A percentile compares a stretch with the other conserved stretches of the same genome.
Conservation (phyloP, 2,888 invertebrate genomes). For the Ectropis crepuscularia region DNA sequence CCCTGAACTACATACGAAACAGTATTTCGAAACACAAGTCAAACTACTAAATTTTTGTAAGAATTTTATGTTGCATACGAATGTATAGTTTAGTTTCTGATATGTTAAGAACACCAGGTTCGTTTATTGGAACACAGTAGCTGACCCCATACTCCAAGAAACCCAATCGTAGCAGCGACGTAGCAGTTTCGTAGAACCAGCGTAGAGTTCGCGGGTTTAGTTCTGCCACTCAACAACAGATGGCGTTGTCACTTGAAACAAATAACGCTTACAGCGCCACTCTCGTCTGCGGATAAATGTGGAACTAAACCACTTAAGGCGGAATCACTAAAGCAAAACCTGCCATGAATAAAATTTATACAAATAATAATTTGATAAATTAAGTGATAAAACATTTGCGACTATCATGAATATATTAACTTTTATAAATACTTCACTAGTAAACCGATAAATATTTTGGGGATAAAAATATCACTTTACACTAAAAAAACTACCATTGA, state of each 20-base stretch:
- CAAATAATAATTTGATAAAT: too few species aligned
- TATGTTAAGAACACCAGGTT: neutral
- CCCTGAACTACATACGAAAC: slow-evolving; percentile 16
- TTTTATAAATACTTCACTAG: too few species aligned
- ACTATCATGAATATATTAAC: too few species aligned
- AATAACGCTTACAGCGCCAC: slow-evolving; percentile 26
- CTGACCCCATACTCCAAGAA: neutral
- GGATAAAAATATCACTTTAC: too few species aligned
- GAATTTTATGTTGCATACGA: too few species aligned
- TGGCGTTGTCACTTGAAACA: slow-evolving; percentile 36
- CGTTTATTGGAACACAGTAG: neutral
- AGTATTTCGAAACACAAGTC: slow-evolving; percentile 7
- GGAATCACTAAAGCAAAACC: too few species aligned
- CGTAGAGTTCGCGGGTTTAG: slow-evolving; percentile 29
- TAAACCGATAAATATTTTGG: too few species aligned
- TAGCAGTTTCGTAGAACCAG: slow-evolving; percentile 35
- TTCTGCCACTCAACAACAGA: slow-evolving; percentile 46
- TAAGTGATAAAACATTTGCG: too few species aligned
- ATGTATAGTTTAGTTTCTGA: too few species aligned
- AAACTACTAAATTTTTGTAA: too few species aligned
- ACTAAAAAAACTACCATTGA: too few species aligned
- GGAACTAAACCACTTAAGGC: slow-evolving; percentile 18
- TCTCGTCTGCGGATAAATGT: neutral
- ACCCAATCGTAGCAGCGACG: slow-evolving; percentile 14
- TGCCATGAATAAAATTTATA: too few species aligned